Base-by-base conservation (phyloP, 2,797 vertebrate species). In the Chelon auratus region DNA sequence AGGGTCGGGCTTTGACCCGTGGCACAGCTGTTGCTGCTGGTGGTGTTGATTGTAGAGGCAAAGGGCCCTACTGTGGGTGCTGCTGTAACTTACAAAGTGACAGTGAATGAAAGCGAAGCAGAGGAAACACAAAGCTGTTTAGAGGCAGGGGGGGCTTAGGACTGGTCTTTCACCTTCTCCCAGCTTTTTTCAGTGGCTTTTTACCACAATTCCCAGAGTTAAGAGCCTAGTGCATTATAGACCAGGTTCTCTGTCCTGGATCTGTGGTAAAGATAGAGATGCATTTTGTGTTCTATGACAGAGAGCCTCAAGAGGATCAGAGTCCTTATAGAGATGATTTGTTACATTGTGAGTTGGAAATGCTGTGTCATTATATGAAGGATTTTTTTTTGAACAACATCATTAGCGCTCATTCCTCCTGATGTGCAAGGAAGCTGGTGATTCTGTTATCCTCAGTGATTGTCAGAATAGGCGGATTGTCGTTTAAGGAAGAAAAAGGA, bases 1-100 rank as follows among this genome's bases (percentile, higher is more conserved):
- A 77, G 80, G 85, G 84, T 91, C 83, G 48, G 82, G 68, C 83
- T 79, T 75, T 91, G 92, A 93, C 90, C 90, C 68, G 15, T 87
- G 69, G 77, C 82, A 82, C 91, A 90, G 90, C 92, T 92, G 91
- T 87, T 88, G 71, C 72, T 83, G 75, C 63, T 68, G 65, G 33
- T 85, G 59, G 65, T 80, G 77, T 57, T 80, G 80, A 77, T 74
- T 86, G 80, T 77, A 76, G 66, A 76, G 78, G 61, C 77, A 86
- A 80, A 83, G 72, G 30, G 78, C 77, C 72, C 68, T 43, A 67
- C 60, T 76, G 65, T 78, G 75, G 73, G 76, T 82, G 69, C 86
- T 81, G 36, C 75, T 75, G 72, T 61, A 76, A 75, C 63, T 80
- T 52, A 68, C 39, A 80, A 65, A 78, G 62, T 54, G 73, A 77